Evolutionary conservation across 2,888 invertebrate genomes (phyloP).

Genomic region (Spicauda simplicius): DNA sequence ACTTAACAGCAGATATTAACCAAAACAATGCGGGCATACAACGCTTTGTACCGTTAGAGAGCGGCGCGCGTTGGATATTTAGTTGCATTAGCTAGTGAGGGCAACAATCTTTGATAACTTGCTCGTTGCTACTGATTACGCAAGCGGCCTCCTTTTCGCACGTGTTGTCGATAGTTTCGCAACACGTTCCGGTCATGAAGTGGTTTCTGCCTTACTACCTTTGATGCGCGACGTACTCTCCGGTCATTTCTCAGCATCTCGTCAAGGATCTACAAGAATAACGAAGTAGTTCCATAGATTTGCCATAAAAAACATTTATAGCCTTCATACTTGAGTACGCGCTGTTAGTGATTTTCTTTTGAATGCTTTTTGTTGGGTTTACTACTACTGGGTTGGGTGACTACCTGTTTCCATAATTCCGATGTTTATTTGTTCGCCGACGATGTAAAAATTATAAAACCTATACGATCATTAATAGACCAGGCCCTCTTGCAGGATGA

Average conservation of each 20-base stretch:
- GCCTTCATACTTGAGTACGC: neutral
- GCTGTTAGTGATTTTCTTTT: too few relatives aligned
- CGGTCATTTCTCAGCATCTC: neutral
- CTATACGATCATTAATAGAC: too few relatives aligned
- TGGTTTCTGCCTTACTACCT: slow-evolving; percentile 38
- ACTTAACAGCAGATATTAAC: slow-evolving; percentile 50
- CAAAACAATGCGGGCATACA: slow-evolving; percentile 71
- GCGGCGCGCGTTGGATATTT: slow-evolving; percentile 59
- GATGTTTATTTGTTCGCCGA: too few relatives aligned
- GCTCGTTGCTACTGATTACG: slow-evolving; percentile 61
- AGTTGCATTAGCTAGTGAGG: slow-evolving; percentile 62
- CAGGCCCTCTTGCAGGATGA: too few relatives aligned
- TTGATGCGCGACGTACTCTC: slow-evolving; percentile 17
- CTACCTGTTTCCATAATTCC: too few relatives aligned
- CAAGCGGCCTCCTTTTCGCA: slow-evolving; percentile 74
- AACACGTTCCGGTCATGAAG: slow-evolving; percentile 62
- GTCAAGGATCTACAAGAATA: neutral
- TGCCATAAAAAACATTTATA: neutral
- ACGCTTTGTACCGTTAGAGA: slow-evolving; percentile 68
- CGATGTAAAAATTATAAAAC: too few relatives aligned
- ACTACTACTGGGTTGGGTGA: too few relatives aligned
- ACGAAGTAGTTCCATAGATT: neutral
- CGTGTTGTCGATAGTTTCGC: slow-evolving; percentile 69
- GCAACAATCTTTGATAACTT: slow-evolving; percentile 74
- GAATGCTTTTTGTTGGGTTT: too few relatives aligned